Percentiles rank a stretch among this genome's conserved stretches.
Evolutionary conservation across 2,888 invertebrate species (phyloP).

Genomic region (Nymphalis polychloros): DNA sequence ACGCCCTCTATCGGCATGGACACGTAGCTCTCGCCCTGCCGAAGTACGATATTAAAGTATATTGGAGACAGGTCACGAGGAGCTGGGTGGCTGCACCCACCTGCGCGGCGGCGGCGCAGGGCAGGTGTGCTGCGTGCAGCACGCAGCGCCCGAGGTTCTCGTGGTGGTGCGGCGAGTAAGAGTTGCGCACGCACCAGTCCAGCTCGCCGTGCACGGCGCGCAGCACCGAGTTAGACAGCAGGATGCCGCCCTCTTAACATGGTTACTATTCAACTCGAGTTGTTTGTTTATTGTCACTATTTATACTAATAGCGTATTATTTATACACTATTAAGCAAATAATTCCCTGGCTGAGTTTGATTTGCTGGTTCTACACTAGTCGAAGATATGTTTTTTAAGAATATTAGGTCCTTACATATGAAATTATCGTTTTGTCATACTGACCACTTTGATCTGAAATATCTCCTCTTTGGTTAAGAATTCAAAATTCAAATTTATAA

Average conservation of each 20-base stretch:
- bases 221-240: slow-evolving; percentile 93
- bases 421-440: too few relatives aligned
- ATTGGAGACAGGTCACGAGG: too few relatives aligned
- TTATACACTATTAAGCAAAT: too few relatives aligned
- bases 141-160: slow-evolving; percentile 95
- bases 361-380: too few relatives aligned
- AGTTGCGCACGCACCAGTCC: slow-evolving; percentile 95
- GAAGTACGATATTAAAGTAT: slow-evolving; percentile 23
- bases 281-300: too few relatives aligned
- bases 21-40: slow-evolving; percentile 56
- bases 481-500: too few relatives aligned
- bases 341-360: too few relatives aligned
- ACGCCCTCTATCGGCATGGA: slow-evolving; percentile 36
- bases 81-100: background rate
- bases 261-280: background rate
- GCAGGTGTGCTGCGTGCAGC: slow-evolving; percentile 84
- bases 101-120: slow-evolving; percentile 69
- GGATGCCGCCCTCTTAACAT: slow-evolving; percentile 89
- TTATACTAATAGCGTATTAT: too few relatives aligned
- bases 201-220: slow-evolving; percentile 88
- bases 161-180: slow-evolving; percentile 90
- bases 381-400: too few relatives aligned
- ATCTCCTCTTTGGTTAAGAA: too few relatives aligned
- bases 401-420: too few relatives aligned
- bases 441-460: too few relatives aligned